Conservation (phyloP, 2,797 vertebrate species). For the Xiphorhynchus erythropygius region DNA sequence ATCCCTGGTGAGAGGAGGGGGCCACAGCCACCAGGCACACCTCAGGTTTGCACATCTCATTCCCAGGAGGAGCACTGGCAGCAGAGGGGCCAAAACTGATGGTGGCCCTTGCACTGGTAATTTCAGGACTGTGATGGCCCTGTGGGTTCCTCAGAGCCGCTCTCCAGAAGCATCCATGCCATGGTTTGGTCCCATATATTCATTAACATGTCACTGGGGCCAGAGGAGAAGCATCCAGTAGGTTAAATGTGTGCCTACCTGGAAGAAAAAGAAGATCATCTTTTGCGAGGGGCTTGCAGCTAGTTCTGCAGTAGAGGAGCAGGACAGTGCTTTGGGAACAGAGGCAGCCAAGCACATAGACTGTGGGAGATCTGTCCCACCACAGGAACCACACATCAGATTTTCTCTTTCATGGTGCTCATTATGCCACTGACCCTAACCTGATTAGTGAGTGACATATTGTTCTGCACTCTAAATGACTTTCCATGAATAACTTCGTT, state of each 20-base stretch:
- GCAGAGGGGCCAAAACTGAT: not conserved
- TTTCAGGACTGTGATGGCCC: not conserved
- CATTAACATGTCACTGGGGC: rapidly evolving
- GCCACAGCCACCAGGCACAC: not conserved
- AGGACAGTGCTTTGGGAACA: not conserved
- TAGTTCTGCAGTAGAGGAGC: not conserved
- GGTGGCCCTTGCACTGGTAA: not conserved
- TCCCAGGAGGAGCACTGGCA: not conserved
- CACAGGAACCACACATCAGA: constrained; percentile 4
- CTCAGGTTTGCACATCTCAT: not conserved
- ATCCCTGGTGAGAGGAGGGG: not conserved
- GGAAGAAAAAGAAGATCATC: not conserved
- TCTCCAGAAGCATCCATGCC: not conserved
- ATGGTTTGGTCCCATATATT: rapidly evolving
- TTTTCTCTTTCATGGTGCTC: not conserved
- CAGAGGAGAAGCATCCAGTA: not conserved
- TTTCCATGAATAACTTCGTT: not conserved
- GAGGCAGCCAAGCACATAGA: not conserved
- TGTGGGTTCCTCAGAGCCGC: not conserved
- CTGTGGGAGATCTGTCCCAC: not conserved
- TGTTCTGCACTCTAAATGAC: not conserved
- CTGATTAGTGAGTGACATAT: not conserved
- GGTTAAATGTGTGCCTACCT: not conserved
- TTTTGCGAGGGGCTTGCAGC: not conserved
- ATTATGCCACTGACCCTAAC: not conserved